phyloP scores from a whole-genome alignment of 2,797 vertebrate genomes.

The Lindbergichthys nudifrons region DNA sequence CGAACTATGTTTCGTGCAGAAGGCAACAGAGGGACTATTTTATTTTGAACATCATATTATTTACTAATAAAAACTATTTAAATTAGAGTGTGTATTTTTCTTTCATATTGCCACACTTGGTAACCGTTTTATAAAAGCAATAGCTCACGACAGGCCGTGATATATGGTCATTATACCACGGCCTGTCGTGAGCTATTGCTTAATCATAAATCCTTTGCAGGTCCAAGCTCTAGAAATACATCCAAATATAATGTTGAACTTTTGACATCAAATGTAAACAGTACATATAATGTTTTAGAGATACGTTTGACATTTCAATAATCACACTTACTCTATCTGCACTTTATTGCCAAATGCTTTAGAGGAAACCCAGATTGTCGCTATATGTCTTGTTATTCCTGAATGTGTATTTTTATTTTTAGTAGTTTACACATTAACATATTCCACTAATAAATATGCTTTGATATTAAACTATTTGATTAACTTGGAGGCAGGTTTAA shows the following conservation, averaged over 20 bases:
- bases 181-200: no score
- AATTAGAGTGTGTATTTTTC: no score
- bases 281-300: neutral
- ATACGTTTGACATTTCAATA: neutral
- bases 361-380: neutral
- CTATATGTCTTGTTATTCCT: no score
- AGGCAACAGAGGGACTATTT: no score
- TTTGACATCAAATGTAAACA: neutral
- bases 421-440: constrained; percentile 7
- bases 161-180: no score
- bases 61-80: no score
- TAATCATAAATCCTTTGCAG: neutral
- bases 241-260: neutral
- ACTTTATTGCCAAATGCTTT: neutral
- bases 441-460: neutral
- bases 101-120: no score
- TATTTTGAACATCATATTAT: no score
- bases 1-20: no score
- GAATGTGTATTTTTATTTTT: no score
- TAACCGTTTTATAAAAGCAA: no score
- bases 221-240: neutral
- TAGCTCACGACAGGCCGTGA: no score
- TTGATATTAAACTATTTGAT: neutral
- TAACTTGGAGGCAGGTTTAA: neutral
- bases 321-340: neutral